These are phyloP conservation scores for Carollia perspicillata DNA, from an alignment of 2,113 vertebrate genomes.

Conservation along the genomic window DNA sequence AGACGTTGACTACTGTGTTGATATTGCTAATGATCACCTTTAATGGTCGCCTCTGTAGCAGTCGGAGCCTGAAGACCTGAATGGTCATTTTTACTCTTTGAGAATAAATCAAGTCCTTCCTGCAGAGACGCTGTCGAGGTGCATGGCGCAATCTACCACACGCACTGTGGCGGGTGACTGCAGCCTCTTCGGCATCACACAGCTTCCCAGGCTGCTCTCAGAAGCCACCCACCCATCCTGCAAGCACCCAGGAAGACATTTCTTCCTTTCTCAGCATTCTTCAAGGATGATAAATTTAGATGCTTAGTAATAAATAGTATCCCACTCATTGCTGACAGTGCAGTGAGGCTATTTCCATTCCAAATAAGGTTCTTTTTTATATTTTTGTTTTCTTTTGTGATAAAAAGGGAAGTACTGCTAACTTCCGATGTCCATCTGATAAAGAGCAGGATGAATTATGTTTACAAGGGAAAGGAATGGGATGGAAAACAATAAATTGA, in stretches of 20 bases:
- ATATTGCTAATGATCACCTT: not conserved
- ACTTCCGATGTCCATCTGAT: slow-evolving; percentile 50
- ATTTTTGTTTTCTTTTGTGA: slow-evolving; percentile 66
- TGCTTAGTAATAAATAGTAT: slow-evolving; percentile 74
- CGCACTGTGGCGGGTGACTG: fast-evolving
- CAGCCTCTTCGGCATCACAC: not conserved
- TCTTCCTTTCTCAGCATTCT: slow-evolving; percentile 74
- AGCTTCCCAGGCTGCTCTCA: not conserved
- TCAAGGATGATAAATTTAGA: slow-evolving; percentile 73
- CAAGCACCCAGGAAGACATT: slow-evolving; percentile 66
- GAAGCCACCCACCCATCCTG: slow-evolving; percentile 40
- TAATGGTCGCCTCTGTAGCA: not conserved
- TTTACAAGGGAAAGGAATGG: not conserved
- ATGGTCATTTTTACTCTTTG: not conserved
- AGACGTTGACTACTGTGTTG: not conserved
- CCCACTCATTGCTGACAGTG: slow-evolving; percentile 72
- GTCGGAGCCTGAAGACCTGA: not conserved
- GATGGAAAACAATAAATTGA: not conserved
- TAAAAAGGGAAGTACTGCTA: slow-evolving; percentile 67
- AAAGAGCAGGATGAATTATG: slow-evolving; percentile 53
- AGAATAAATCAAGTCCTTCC: not conserved
- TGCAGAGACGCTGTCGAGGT: not conserved
- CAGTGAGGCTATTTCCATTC: slow-evolving; percentile 67
- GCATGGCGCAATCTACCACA: fast-evolving
- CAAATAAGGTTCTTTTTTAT: slow-evolving; percentile 70